A percentile compares a stretch with the other conserved stretches of the same genome.
Evolutionary conservation across 2,113 vertebrate species (phyloP).

Genomic region (Salvelinus fontinalis): DNA sequence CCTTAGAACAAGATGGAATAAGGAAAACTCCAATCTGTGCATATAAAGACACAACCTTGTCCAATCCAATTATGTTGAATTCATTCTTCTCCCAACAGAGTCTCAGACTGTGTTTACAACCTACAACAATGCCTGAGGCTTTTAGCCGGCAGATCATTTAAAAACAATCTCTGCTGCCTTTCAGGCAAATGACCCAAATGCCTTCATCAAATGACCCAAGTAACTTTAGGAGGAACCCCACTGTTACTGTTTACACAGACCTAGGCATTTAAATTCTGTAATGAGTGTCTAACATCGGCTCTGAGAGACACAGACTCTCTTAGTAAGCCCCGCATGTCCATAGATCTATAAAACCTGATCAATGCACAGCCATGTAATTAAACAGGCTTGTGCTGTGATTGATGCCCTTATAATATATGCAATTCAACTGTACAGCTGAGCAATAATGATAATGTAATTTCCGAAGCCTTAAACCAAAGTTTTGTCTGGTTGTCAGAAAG

Average conservation of each 20-base stretch:
- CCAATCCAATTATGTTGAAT: conserved; percentile 6
- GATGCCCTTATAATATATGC: conserved; percentile 11
- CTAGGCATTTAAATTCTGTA: conserved; percentile 12
- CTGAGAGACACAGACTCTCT: neutral
- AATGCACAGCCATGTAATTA: conserved; percentile 9
- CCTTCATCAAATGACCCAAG: neutral
- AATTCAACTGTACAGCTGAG: conserved; percentile 12
- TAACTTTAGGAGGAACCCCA: neutral
- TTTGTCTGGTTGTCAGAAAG: neutral
- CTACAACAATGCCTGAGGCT: neutral
- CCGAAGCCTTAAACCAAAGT: neutral
- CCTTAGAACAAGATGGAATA: no score
- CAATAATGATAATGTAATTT: neutral
- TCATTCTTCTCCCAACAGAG: neutral
- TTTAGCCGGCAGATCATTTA: conserved; percentile 12
- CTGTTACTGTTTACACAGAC: conserved; percentile 1
- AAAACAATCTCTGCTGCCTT: conserved; percentile 12
- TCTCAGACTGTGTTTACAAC: neutral
- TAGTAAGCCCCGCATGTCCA: neutral
- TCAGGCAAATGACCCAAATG: neutral
- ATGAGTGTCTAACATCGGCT: neutral
- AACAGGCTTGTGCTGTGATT: conserved; percentile 1
- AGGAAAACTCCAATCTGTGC: no score
- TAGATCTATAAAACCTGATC: neutral
- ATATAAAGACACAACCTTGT: no score